Conservation (phyloP, 2,797 vertebrate species). For the Potorous gilbertii region DNA sequence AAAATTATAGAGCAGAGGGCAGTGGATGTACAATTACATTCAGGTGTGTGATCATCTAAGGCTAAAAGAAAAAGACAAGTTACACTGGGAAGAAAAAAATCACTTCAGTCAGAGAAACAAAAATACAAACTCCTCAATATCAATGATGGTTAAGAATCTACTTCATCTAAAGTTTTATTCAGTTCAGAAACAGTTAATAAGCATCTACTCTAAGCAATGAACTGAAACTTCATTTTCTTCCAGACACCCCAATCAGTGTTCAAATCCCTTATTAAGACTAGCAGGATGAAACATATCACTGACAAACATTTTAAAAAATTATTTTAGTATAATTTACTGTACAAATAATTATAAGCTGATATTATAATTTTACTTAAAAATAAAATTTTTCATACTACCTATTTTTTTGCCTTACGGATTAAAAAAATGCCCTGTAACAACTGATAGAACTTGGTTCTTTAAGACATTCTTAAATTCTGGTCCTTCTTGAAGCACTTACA, state of each 20-base stretch:
- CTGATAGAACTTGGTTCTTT: neutral
- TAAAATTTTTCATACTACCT: neutral
- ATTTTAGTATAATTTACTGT: neutral
- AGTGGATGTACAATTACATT: slow-evolving; percentile 93
- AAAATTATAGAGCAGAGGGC: slow-evolving; percentile 92
- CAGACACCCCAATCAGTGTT: neutral
- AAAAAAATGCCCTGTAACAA: neutral
- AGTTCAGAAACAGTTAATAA: neutral
- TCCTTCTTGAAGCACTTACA: neutral
- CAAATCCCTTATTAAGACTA: neutral
- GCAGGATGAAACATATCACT: neutral
- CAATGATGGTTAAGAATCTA: neutral
- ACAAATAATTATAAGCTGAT: neutral
- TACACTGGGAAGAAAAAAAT: neutral
- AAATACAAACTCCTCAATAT: neutral
- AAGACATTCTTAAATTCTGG: neutral
- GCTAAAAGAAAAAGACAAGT: slow-evolving; percentile 72
- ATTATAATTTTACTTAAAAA: neutral
- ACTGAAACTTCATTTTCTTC: neutral
- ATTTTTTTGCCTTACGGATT: neutral
- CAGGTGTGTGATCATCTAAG: slow-evolving; percentile 87
- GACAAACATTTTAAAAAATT: neutral
- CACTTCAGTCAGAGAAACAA: neutral
- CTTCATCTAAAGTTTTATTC: neutral
- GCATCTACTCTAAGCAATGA: neutral